Conservation (phyloP, 2,888 invertebrate genomes). For the Scaptomyza caliginosa region DNA sequence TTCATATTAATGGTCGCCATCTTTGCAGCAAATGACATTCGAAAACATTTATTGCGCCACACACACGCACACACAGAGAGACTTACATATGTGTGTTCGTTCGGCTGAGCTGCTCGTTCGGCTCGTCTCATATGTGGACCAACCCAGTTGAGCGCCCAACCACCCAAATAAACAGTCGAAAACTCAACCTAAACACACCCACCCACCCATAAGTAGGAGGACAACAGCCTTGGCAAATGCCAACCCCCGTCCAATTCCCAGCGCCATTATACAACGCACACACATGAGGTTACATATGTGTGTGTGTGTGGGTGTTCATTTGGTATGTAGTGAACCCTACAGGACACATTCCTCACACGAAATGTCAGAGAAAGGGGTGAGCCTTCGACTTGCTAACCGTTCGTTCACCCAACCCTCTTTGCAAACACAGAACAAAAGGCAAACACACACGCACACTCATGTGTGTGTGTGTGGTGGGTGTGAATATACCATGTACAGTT, state of each 20-base stretch:
- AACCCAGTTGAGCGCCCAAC: constrained; percentile 46
- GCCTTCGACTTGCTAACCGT: constrained; percentile 29
- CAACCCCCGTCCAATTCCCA: constrained; percentile 55
- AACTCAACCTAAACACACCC: constrained; percentile 2
- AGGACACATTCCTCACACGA: constrained; percentile 77
- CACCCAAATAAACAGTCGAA: constrained; percentile 14
- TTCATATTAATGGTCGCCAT: constrained; percentile 81
- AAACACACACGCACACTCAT: constrained; percentile 45
- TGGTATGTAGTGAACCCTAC: constrained; percentile 78
- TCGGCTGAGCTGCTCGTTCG: constrained; percentile 13
- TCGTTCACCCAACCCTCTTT: constrained; percentile 3
- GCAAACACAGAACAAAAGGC: constrained; percentile 55
- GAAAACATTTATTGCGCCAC: constrained; percentile 77
- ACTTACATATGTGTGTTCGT: constrained; percentile 18
- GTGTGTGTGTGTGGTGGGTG: constrained; percentile 24
- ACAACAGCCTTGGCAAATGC: constrained; percentile 46
- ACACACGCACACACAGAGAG: constrained; percentile 23
- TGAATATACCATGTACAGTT: constrained; percentile 72
- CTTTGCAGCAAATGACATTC: constrained; percentile 80
- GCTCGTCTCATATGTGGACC: constrained; percentile 55
- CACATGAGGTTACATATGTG: constrained; percentile 16
- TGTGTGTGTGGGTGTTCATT: constrained; percentile 65
- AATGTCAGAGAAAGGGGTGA: constrained; percentile 50
- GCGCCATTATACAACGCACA: constrained; percentile 61
- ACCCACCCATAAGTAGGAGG: constrained; percentile 43